These are phyloP conservation scores for Lasioglossum figueresi DNA, from an alignment of 2,888 invertebrate genomes.

Conservation along the genomic window DNA sequence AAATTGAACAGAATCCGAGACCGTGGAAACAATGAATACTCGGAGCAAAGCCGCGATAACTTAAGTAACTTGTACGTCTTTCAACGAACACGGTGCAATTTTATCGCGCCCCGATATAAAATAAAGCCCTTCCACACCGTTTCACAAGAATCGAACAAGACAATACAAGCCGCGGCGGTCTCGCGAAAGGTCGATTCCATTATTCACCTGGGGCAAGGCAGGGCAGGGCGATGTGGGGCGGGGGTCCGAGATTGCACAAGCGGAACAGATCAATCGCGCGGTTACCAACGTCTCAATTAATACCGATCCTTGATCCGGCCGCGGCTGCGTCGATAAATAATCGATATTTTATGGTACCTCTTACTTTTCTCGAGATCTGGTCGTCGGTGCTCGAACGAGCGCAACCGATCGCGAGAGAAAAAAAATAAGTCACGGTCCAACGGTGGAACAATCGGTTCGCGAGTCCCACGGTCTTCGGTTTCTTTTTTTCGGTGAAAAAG, in stretches of 20 bases:
- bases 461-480: slow-evolving; percentile 41
- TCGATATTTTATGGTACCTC: slow-evolving; percentile 25
- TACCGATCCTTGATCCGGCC: slow-evolving; percentile 12
- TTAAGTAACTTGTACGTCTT: neutral
- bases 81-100: neutral
- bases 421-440: neutral
- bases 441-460: neutral
- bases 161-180: neutral
- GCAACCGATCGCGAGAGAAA: neutral
- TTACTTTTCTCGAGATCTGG: slow-evolving; percentile 32
- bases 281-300: slow-evolving; percentile 55
- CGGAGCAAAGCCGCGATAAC: neutral
- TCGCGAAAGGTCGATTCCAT: slow-evolving; percentile 38
- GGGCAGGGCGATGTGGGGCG: too few relatives aligned
- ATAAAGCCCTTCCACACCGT: neutral
- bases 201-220: neutral
- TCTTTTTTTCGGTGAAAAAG: neutral
- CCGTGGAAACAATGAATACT: neutral
- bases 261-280: slow-evolving; percentile 37
- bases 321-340: slow-evolving; percentile 10
- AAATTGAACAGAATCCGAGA: neutral
- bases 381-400: neutral
- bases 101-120: neutral
- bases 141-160: slow-evolving; percentile 12
- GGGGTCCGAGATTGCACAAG: slow-evolving; percentile 14